These are phyloP conservation scores for Acropternis orthonyx DNA, from an alignment of 2,797 vertebrate species.

Conservation along the genomic window DNA sequence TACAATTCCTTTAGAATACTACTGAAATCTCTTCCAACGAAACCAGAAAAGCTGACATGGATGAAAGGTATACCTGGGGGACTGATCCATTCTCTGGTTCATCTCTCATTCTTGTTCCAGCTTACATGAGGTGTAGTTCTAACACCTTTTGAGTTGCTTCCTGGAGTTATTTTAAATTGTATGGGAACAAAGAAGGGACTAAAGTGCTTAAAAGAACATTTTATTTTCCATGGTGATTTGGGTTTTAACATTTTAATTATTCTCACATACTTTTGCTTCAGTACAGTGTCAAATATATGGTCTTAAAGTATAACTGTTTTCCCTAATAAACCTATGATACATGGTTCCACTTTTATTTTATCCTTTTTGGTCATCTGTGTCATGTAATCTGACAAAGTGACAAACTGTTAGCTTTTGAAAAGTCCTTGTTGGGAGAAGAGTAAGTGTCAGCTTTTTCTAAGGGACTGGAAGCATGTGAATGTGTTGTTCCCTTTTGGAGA, in stretches of 20 bases:
- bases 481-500: background rate
- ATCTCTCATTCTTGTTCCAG: background rate
- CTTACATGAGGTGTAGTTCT: background rate
- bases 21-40: background rate
- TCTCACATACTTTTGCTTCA: constrained; percentile 20
- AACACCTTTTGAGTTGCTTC: background rate
- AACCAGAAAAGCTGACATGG: background rate
- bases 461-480: background rate
- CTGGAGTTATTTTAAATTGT: background rate
- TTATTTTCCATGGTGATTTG: background rate
- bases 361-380: background rate
- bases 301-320: constrained; percentile 26
- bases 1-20: background rate
- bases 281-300: constrained; percentile 2
- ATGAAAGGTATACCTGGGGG: background rate
- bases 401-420: background rate
- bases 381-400: background rate
- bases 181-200: background rate
- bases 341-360: constrained; percentile 18
- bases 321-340: constrained; percentile 30
- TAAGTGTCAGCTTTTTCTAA: background rate
- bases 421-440: background rate
- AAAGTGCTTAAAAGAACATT: background rate
- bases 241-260: constrained; percentile 26
- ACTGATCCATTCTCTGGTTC: background rate